Percentiles rank a stretch among this genome's conserved stretches.
Evolutionary conservation across 2,888 invertebrate species (phyloP).

Genomic region (Liopterus haemorrhoidalis): DNA sequence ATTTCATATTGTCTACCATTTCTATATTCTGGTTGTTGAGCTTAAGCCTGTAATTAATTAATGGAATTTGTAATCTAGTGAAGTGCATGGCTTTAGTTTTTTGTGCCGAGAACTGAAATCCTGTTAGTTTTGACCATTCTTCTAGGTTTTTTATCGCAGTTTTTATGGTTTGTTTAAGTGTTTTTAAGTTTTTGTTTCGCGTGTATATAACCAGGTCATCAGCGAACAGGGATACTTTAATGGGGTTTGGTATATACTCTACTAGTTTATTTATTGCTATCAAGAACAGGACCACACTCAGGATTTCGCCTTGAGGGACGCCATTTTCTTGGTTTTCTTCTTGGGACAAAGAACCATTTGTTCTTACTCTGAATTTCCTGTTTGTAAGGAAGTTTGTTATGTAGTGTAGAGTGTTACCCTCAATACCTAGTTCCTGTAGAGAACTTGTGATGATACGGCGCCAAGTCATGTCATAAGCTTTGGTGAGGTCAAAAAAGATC

Average conservation of each 20-base stretch:
- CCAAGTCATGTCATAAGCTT: constrained; percentile 27
- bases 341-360: no score
- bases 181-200: neutral
- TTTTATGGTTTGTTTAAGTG: neutral
- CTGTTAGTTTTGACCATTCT: neutral
- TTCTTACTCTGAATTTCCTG: no score
- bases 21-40: neutral
- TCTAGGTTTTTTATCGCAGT: neutral
- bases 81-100: constrained; percentile 12
- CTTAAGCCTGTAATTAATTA: neutral
- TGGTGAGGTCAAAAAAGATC: constrained; percentile 25
- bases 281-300: constrained; percentile 21
- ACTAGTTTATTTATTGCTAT: constrained; percentile 21
- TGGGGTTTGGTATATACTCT: constrained; percentile 1
- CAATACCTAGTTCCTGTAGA: constrained; percentile 13
- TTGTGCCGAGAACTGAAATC: neutral
- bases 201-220: neutral
- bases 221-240: constrained; percentile 6
- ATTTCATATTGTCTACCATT: no score
- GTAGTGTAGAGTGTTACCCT: no score
- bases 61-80: neutral
- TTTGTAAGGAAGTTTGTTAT: no score
- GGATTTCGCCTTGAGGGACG: constrained; percentile 19
- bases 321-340: no score
- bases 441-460: constrained; percentile 19